phyloP scores from a whole-genome alignment of 2,888 invertebrate genomes.

The Caradrina clavipalpis region DNA sequence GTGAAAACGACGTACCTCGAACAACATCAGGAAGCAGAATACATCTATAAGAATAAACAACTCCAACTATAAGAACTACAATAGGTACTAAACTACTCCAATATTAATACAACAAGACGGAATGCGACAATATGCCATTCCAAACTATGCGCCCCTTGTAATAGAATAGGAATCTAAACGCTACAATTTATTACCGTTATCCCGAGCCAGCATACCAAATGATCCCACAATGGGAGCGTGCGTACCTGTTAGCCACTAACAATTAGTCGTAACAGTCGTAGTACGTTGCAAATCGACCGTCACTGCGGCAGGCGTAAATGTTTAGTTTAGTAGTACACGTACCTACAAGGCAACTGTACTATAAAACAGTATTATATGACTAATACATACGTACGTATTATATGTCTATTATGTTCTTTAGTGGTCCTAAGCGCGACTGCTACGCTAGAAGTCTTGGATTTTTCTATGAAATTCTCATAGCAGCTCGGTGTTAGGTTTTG shows the following conservation, averaged over 20 bases:
- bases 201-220: conserved; percentile 35
- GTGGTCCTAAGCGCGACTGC: no score
- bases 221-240: conserved; percentile 25
- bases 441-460: no score
- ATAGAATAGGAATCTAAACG: conserved; percentile 19
- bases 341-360: background rate
- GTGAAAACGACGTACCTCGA: no score
- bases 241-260: conserved; percentile 48
- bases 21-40: no score
- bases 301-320: conserved; percentile 30
- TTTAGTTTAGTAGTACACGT: conserved; percentile 13
- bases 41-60: no score
- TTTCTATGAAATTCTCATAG: no score
- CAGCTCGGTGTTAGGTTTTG: no score
- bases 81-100: background rate
- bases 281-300: conserved; percentile 34
- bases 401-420: no score
- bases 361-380: background rate
- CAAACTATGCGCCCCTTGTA: conserved; percentile 3
- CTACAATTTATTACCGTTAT: conserved; percentile 9
- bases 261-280: conserved; percentile 40
- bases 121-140: background rate
- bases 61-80: no score
- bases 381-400: background rate
- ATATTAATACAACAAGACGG: background rate